Evolutionary conservation across 2,113 vertebrate genomes (phyloP), one percentile per base, ranked within the genome.

Genomic region (Ptilonorhynchus violaceus): DNA sequence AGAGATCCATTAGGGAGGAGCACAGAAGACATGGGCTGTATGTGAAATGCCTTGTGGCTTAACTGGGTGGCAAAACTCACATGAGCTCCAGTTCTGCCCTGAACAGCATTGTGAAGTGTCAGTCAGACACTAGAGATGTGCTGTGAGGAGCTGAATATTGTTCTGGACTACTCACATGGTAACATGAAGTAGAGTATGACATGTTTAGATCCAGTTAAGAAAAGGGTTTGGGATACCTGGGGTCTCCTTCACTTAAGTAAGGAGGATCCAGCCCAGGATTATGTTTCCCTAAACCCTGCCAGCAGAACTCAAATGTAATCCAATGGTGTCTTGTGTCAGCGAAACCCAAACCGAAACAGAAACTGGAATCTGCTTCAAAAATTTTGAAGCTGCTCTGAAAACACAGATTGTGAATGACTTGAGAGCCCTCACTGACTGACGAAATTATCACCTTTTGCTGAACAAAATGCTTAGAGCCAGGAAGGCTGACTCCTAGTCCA

Each of bases 321-420:
- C 0, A 2, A 68, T 44, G 27, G 19, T 23, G 1, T 37, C 46
- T 50, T 1, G 0, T 44, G 49, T 42, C 81, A 79, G 56, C 63
- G 86, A 67, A 92, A 64, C 42, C 41, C 50, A 74, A 85, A 85
- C 15, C 18, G n/a, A 60, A 81, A 15, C 42, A 85, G 39, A 80
- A 64, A 60, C 73, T 79, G 50, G 44, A 69, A 76, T 69, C 72
- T 41, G 49, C 50, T 76, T 82, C 20, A 50, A 77, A 85, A 72
- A 63, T 10, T 5, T 37, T 27, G 33, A 79, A 52, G n/a, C 70
- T 83, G 31, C 44, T 92, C 47, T 88, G 76, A 82, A 89, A 89
- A 77, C 25, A 49, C 23, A 85, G 68, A 69, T 6, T 8, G 14
- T 52, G 35, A 80, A 86, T 24, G 8, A 60, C 63, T 64, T 46